phyloP scores from a whole-genome alignment of 2,797 vertebrate species.

The Channallabes apus region DNA sequence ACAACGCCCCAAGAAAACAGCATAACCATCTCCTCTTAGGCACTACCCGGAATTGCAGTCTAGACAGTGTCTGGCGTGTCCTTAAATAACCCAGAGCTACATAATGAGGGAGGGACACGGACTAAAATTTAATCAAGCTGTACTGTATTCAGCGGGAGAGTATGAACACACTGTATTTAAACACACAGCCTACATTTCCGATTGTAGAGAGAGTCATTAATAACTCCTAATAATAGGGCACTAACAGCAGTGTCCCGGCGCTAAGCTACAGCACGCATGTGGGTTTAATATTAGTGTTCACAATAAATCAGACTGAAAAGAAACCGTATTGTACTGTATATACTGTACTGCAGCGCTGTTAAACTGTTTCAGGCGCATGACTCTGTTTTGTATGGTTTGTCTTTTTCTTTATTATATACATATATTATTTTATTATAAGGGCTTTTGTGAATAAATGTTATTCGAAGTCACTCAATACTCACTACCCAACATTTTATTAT shows the following conservation, averaged over 20 bases:
- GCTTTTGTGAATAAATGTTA: background rate
- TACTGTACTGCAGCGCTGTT: no score
- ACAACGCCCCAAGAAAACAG: background rate
- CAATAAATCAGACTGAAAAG: background rate
- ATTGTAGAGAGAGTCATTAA: background rate
- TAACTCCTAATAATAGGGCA: background rate
- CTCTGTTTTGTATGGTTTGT: background rate
- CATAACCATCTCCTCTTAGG: background rate
- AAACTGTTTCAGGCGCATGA: background rate
- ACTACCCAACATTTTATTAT: background rate
- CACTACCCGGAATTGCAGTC: background rate
- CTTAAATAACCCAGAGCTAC: conserved; percentile 4
- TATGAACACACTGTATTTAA: background rate
- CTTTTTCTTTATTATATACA: no score
- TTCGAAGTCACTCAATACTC: background rate
- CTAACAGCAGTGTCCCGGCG: background rate
- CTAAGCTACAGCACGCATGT: background rate
- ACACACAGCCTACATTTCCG: background rate
- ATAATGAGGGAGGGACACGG: background rate
- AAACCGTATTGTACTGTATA: no score
- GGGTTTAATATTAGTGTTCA: background rate
- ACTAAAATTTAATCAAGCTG: background rate
- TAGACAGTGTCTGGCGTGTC: background rate
- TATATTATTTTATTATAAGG: no score
- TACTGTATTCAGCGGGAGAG: background rate